These are phyloP conservation scores for Xiphophorus couchianus DNA, from an alignment of 2,113 vertebrate genomes.

Conservation along the genomic window DNA sequence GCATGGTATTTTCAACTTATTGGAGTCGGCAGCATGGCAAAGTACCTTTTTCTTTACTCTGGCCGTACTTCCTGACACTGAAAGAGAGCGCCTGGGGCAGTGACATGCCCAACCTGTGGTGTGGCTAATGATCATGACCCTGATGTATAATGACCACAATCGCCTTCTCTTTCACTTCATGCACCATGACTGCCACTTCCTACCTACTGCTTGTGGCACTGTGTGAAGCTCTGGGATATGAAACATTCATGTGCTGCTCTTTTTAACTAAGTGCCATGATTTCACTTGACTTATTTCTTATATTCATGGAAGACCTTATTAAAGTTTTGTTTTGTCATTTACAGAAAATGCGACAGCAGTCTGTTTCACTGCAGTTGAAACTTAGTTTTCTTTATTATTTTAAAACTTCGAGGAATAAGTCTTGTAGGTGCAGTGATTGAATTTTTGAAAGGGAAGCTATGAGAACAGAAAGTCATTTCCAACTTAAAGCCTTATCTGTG, in stretches of 20 bases:
- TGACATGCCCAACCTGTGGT: conserved; percentile 5
- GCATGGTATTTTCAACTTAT: not conserved
- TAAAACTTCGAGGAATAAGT: conserved; percentile 18
- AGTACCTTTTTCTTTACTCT: not conserved
- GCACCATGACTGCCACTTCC: conserved; percentile 33
- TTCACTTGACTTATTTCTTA: not conserved
- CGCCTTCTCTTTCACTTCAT: not conserved
- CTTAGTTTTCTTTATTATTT: not conserved
- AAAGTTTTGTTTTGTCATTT: not conserved
- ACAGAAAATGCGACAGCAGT: not conserved
- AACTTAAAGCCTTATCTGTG: conserved; percentile 52
- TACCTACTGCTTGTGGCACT: conserved; percentile 14
- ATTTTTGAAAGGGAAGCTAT: conserved; percentile 25
- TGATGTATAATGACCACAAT: conserved; percentile 54
- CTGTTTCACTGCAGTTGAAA: conserved; percentile 8
- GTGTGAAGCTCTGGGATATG: conserved; percentile 42
- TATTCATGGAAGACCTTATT: not conserved
- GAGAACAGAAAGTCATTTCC: conserved; percentile 65
- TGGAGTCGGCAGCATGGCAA: not conserved
- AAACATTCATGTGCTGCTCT: conserved; percentile 29
- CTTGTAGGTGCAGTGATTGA: conserved; percentile 7
- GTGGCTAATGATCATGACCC: conserved; percentile 58
- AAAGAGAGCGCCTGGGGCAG: too few species aligned
- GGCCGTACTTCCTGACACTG: not conserved
- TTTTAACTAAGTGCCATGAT: conserved; percentile 23